Evolutionary conservation across 2,888 invertebrate species (phyloP).

Genomic region (Dicyrtomina minuta): DNA sequence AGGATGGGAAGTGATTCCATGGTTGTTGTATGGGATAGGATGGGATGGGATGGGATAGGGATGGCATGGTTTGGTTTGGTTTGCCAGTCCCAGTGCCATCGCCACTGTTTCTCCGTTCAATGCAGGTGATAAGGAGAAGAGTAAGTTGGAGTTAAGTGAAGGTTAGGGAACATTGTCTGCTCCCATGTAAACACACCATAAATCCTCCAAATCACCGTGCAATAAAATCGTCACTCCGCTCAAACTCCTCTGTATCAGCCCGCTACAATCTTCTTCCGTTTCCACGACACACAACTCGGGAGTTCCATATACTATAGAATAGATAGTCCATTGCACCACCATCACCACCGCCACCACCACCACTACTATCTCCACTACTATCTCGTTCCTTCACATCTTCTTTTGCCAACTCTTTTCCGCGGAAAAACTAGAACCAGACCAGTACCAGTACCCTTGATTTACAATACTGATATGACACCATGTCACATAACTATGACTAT

Average conservation of each 20-base stretch:
- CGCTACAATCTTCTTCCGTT: background rate
- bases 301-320: too few species aligned
- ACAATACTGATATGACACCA: too few species aligned
- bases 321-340: background rate
- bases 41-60: background rate
- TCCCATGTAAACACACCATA: conserved; percentile 48
- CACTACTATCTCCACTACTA: background rate
- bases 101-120: too few species aligned
- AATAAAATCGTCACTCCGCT: conserved; percentile 47
- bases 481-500: too few species aligned
- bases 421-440: too few species aligned
- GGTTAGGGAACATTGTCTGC: conserved; percentile 44
- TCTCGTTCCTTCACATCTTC: background rate
- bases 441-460: too few species aligned
- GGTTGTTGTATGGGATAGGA: conserved; percentile 4
- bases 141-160: conserved; percentile 42
- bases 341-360: background rate
- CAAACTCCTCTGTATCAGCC: background rate
- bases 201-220: conserved; percentile 49
- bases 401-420: conserved; percentile 8
- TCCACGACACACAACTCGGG: too few species aligned
- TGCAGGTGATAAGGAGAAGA: conserved; percentile 33
- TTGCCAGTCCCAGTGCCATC: too few species aligned
- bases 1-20: conserved; percentile 17
- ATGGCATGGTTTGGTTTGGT: too few species aligned